Evolutionary conservation across 2,888 invertebrate species (phyloP), one percentile per base, ranked within the genome.

Genomic region (Alviniconcha strummeri): DNA sequence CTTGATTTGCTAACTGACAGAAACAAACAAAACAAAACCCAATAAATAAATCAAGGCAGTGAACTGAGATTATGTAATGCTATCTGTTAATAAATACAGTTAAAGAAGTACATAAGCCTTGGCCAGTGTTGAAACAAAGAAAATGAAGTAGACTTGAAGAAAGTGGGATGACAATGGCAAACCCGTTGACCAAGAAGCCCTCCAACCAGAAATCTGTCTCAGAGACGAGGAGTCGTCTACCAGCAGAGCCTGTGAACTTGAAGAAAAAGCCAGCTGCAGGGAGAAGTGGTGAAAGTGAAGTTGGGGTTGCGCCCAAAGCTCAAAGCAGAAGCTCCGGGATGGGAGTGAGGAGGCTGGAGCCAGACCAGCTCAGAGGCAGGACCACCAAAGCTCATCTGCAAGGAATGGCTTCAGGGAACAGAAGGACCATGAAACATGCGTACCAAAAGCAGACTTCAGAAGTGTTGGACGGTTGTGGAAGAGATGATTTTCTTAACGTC

Each of bases 191-290:
- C 4, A 77, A 17, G 8, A 77, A 57, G 19, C 19, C 13, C 9
- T 4, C 76, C 56, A 19, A 60, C 52, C 60, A 1, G 13, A 78
- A 64, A 17, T 52, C 52, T 17, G 5, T 15, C 13, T 9, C 74
- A 0, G 64, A 64, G 52, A 36, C 64, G 78, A 78, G 57, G 55
- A 77, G 76, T 77, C 36, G 36, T 36, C 57, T 77, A 17, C 76
- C 76, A 13, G 57, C 76, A 13, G 76, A 77, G 8, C 78, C 78
- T 15, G 64, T 78, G 60, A 36, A 78, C 17, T 52, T 78, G 78
- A 78, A 78, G 78, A 78, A 19, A 55, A 75, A 19, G n/a, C 17
- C 54, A 9, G 19, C 52, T 13, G 11, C 17, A 11, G 78, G 52
- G 13, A 78, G 64, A 78, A 78, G 15, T 15, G 6, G 17, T 60